Evolutionary conservation across 1,140 invertebrate genomes (phyloP), one percentile per base, ranked within the genome.

Genomic region (Bilobella aurantiaca): DNA sequence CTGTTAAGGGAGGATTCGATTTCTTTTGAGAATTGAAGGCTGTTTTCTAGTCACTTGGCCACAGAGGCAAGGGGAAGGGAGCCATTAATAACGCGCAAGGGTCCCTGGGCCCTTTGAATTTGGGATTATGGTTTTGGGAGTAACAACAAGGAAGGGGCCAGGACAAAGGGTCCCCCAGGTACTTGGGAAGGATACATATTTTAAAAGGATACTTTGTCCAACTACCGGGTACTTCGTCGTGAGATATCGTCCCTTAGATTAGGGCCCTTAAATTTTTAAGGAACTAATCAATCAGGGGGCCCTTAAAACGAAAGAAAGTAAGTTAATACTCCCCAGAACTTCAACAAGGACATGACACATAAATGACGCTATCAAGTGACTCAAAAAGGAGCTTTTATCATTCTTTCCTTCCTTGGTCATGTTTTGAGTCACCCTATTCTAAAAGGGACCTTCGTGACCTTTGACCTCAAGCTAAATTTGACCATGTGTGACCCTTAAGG

Each of bases 21-120:
- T 53, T 53, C 49, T 18, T 23, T 53, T 53, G 14, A 53, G 14
- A 18, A 23, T n/a, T 53, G 49, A 18, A 12, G 25, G 25, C 14
- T 53, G 49, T 53, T 53, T 53, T 53, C 49, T 53, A 53, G 14
- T 53, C 49, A 53, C 49, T 53, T 53, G 49, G 49, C 49, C 49
- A 53, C 49, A 53, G 14, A 12, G 25, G 8, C 5, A 23, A 23
- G 21, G 25, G 12, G 12, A 53, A 23, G 23, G 23, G 49, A 23
- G 5, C 49, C 23, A 53, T 14, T 16, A 53, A 53, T 53, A 23
- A 53, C 5, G 49, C 5, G 8, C 5, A 53, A 53, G 23, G 49
- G 12, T 18, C 49, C 49, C 8, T 23, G 12, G 49, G 49, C 49
- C 49, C 49, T 53, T 53, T 53, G 14, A 3, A 53, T 16, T 23